phyloP scores from a whole-genome alignment of 64 coral and sea anemone species.

The Pachyseris speciosa region DNA sequence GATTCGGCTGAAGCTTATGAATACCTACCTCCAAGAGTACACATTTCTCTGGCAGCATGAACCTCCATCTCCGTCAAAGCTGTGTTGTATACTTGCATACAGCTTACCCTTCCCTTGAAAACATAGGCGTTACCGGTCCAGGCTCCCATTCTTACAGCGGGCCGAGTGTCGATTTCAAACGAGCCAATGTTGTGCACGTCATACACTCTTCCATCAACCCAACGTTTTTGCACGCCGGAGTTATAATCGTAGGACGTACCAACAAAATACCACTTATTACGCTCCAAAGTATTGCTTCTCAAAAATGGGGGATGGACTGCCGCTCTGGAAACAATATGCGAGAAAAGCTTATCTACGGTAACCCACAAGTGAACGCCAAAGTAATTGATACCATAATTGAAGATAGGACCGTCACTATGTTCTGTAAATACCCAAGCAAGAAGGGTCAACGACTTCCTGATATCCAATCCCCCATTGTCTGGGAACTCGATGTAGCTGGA shows the following conservation, averaged over 20 bases:
- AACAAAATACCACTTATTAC: conserved; percentile 58
- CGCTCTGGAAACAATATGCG: conserved; percentile 7
- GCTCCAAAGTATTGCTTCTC: conserved; percentile 12
- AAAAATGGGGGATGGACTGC: background rate
- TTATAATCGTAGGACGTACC: conserved; percentile 42
- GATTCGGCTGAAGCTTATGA: background rate
- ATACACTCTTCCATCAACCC: conserved; percentile 39
- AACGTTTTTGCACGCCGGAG: conserved; percentile 27
- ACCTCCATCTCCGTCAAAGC: conserved; percentile 35
- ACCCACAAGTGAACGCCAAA: conserved; percentile 58
- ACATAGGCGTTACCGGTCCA: conserved; percentile 10
- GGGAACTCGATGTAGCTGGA: conserved; percentile 38
- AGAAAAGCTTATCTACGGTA: background rate
- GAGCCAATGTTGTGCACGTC: background rate
- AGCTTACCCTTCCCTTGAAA: conserved; percentile 57
- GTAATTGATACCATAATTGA: background rate
- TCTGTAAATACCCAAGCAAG: conserved; percentile 27
- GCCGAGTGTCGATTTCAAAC: conserved; percentile 7
- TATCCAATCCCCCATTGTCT: conserved; percentile 39
- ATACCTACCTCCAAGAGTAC: background rate
- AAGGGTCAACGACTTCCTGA: conserved; percentile 23
- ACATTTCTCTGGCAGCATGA: background rate
- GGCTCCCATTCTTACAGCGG: conserved; percentile 20
- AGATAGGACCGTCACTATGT: conserved; percentile 40
- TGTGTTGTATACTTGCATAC: conserved; percentile 44